A percentile compares a stretch with the other conserved stretches of the same genome.
phyloP scores from a whole-genome alignment of 2,797 vertebrate genomes.

The Bothrops alternatus region DNA sequence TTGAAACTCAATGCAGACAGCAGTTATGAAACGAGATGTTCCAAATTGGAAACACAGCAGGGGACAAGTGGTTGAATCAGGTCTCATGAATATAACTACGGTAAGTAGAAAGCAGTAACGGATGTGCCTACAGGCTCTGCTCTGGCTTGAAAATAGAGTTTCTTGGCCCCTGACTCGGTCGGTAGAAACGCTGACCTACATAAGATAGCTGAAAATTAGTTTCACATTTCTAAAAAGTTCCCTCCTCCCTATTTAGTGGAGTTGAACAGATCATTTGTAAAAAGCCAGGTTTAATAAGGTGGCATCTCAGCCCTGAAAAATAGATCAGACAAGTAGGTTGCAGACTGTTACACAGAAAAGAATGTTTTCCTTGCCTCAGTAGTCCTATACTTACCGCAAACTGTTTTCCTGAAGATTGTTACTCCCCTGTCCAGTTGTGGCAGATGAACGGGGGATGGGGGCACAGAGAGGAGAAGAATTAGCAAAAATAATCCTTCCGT shows the following conservation, averaged over 20 bases:
- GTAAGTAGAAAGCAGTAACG: not conserved
- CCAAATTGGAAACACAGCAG: not conserved
- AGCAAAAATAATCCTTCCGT: not conserved
- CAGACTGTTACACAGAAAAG: not conserved
- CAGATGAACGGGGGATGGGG: not conserved
- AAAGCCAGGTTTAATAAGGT: conserved; percentile 13
- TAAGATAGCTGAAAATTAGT: conserved; percentile 58
- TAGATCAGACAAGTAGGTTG: not conserved
- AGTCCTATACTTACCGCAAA: not conserved
- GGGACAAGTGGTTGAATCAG: not conserved
- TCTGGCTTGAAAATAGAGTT: conserved; percentile 18
- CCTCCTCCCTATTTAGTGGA: conserved; percentile 56
- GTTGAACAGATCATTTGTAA: conserved; percentile 56
- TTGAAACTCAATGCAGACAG: not conserved
- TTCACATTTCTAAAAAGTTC: conserved; percentile 63
- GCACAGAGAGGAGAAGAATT: not conserved
- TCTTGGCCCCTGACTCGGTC: conserved; percentile 50
- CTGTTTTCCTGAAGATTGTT: not conserved
- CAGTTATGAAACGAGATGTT: not conserved
- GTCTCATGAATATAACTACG: not conserved
- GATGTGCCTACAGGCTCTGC: not conserved
- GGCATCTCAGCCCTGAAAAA: conserved; percentile 32
- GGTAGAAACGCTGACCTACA: conserved; percentile 62
- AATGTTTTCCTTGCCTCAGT: not conserved
- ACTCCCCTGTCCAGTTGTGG: not conserved